Base-by-base conservation (phyloP, 1,140 invertebrate genomes). In the Nautilus pompilius region DNA sequence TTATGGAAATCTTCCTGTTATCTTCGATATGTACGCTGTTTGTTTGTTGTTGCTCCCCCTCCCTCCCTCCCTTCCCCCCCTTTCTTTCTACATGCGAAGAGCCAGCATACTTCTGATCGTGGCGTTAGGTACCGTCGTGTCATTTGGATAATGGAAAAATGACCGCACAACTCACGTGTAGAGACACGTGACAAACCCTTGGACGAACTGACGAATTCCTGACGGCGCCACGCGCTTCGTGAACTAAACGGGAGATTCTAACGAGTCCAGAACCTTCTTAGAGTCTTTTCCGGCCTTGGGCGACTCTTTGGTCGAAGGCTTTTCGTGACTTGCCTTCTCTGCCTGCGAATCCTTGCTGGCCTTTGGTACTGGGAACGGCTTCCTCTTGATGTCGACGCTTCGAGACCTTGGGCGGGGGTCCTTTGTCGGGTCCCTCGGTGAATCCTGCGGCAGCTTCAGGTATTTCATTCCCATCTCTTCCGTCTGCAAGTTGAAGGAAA, bases 321-420 rank as follows among this genome's bases (percentile, higher is more conserved):
- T 53, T 53, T 53, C 49, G 15, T 28, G 24, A 53, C 26, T 53
- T 24, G 49, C 13, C 49, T 53, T 53, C 29, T 53, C 49, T 53
- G 49, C 29, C 24, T 53, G 26, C 17, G 20, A 10, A 5, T 53
- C 49, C 49, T 53, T 28, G 26, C 49, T 3, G 49, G 5, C 29
- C 29, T 53, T 53, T 53, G 49, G 24, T 53, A 22, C 49, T 28
- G 49, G n/a, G n/a, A n/a, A n/a, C 5, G 49, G 26, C 29, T 53
- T 53, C 6, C 49, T 2, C 26, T 53, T 53, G 29, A 53, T 53
- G 26, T 53, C 49, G 17, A 53, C 22, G 17, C 49, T 53, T 17
- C 26, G 26, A 15, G 49, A 53, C 29, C 49, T 53, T 28, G 49
- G 49, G 26, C 49, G n/a, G 17, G 26, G 49, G 15, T 53, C 49